phyloP scores from a whole-genome alignment of 2,797 vertebrate genomes.

The Artibeus lituratus region DNA sequence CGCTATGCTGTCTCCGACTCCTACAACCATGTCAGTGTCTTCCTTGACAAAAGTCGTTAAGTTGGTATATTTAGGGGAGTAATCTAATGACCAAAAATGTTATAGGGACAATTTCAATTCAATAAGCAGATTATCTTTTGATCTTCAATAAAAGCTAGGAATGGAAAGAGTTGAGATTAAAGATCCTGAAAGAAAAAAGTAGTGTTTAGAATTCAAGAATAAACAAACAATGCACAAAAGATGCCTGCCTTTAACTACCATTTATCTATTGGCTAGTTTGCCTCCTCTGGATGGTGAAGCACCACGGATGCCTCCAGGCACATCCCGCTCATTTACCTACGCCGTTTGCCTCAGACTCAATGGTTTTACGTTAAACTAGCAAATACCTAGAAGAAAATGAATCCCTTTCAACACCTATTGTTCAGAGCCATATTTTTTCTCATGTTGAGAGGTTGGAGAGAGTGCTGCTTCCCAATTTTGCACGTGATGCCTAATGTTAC shows the following conservation, averaged over 20 bases:
- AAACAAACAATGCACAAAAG: background rate
- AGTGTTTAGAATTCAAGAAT: background rate
- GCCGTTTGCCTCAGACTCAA: background rate
- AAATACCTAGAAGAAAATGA: conserved; percentile 15
- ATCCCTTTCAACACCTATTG: conserved; percentile 57
- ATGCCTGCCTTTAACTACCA: background rate
- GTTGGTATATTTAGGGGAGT: background rate
- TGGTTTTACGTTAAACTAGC: background rate
- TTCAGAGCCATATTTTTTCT: conserved; percentile 63
- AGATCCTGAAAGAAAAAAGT: background rate
- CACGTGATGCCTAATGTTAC: conserved; percentile 60
- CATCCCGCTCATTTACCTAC: background rate
- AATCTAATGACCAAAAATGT: background rate
- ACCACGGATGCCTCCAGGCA: background rate
- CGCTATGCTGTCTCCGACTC: background rate
- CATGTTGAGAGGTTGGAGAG: conserved; percentile 51
- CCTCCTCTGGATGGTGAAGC: background rate
- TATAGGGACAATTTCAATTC: background rate
- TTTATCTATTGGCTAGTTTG: background rate
- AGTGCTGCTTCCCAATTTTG: conserved; percentile 64
- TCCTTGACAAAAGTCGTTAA: background rate
- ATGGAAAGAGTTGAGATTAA: background rate
- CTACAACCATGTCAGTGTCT: background rate
- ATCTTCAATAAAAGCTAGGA: background rate
- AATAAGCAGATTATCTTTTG: background rate